Base-by-base conservation (phyloP, 2,888 invertebrate genomes). In the Clepsis dumicolana region DNA sequence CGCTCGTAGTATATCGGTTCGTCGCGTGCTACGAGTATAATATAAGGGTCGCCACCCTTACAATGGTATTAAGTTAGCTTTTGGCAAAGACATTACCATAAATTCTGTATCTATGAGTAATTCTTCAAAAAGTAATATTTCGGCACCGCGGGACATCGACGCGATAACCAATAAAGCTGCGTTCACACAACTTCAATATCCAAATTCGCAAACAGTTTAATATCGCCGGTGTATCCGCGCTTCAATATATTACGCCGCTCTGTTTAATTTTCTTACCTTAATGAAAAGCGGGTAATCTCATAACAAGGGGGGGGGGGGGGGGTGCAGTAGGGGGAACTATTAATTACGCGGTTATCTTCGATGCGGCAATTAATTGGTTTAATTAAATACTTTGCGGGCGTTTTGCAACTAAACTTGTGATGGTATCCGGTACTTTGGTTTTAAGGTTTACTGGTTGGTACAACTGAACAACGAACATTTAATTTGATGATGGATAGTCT, bases 261-360 rank as follows among this genome's bases (percentile, higher is more conserved):
- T 52, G 50, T 67, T 59, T 64, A 68, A 68, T 68, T 68, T 68
- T 68, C 63, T 64, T 64, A 27, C 57, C 32, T 52, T 68, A 64
- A 68, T 68, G 68, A 68, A 68, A 68, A 59, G 63, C 56, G 38
- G 63, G 67, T 68, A 68, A 68, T 68, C 63, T 63, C 59, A 27
- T 67, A 57, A 63, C 54, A 29, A 52, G 18, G 25, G 16, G 14
- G 38, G 10, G 21, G 4, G 16, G 21, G 59, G 18, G 25, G 16
- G 14, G 38, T n/a, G 21, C 4, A 24, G 21, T 10, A 10, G 18
- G 32, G 35, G 35, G 35, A 64, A 68, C 68, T 68, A 68, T 68
- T 68, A 68, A 68, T 68, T 68, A 64, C 63, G 63, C 24, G 68
- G 57, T 64, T 68, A 68, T 68, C 68, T 64, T 59, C 52, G 63